Evolutionary conservation across 2,113 vertebrate species (phyloP).

Genomic region (human (Homo sapiens)): DNA sequence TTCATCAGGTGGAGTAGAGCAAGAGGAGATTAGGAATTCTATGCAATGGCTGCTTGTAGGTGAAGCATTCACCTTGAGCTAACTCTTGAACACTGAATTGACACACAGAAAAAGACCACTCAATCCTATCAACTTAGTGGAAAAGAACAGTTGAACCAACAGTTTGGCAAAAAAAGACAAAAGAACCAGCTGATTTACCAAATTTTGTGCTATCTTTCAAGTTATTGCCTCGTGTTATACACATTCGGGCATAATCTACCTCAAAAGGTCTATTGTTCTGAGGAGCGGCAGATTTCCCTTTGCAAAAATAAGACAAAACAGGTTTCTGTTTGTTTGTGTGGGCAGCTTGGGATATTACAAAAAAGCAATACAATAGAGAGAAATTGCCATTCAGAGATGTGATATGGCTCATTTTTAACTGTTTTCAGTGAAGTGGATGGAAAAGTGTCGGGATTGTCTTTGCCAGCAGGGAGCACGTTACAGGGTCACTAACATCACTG

Average conservation of each 20-base stretch:
- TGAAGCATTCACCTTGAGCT: not conserved
- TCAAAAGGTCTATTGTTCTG: not conserved
- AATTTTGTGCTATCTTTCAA: not conserved
- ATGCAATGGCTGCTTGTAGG: not conserved
- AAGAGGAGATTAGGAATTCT: not conserved
- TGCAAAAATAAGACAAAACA: not conserved
- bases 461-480: not conserved
- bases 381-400: not conserved
- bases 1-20: not conserved
- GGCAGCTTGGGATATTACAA: not conserved
- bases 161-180: not conserved
- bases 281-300: not conserved
- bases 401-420: not conserved
- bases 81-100: not conserved
- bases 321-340: not conserved
- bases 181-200: not conserved
- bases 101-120: not conserved
- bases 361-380: not conserved
- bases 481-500: not conserved
- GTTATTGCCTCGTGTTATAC: too few relatives aligned
- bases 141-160: not conserved
- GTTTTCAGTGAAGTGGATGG: not conserved
- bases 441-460: accelerated
- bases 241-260: too few relatives aligned
- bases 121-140: not conserved